Base-by-base conservation (phyloP, 2,113 vertebrate genomes). In the Microtus richardsoni region DNA sequence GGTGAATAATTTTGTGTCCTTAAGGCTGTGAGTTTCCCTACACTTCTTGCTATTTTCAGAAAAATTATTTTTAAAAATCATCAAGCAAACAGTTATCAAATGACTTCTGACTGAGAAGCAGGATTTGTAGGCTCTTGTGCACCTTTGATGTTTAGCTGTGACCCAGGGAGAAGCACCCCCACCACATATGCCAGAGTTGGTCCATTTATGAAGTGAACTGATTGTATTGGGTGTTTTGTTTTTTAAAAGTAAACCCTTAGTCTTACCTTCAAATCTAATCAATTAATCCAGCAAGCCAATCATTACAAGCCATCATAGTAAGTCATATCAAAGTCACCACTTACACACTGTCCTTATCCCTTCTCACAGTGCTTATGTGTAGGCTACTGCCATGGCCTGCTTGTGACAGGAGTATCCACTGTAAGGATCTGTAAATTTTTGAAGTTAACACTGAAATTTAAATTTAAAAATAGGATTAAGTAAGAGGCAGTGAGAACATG, bases 161-260 rank as follows among this genome's bases (percentile, higher is more conserved):
- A 88, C 74, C 26, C 6, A 71, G 62, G 47, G 87, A 41, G 79
- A 87, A 60, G 3, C 49, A n/a, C 47, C 47, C 84, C 84, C 2
- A 3, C 92, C 82, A 58, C 58, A 77, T 74, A 44, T 3, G 13
- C 73, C 47, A n/a, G 49, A 92, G 58, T 26, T 44, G 21, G 16
- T 91, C 80, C 52, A 49, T 86, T 85, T 97, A 36, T 91, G 83
- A 90, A 91, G 52, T 71, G 71, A 91, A 89, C 30, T 66, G 36
- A 71, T 24, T 44, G 8, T 13, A 14, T 22, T 52, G 54, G 93
- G 41, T 95, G 68, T 66, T 73, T 94, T 70, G 75, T 70, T 77
- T 73, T 22, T 58, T 52, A 14, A 52, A 58, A 58, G 58, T 58
- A 58, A 58, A 58, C 58, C 58, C 19, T 75, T 68, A 68, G 11